A percentile compares a stretch with the other conserved stretches of the same genome.
Conservation (phyloP, 2,113 vertebrate genomes). For the Penelope pileata region DNA sequence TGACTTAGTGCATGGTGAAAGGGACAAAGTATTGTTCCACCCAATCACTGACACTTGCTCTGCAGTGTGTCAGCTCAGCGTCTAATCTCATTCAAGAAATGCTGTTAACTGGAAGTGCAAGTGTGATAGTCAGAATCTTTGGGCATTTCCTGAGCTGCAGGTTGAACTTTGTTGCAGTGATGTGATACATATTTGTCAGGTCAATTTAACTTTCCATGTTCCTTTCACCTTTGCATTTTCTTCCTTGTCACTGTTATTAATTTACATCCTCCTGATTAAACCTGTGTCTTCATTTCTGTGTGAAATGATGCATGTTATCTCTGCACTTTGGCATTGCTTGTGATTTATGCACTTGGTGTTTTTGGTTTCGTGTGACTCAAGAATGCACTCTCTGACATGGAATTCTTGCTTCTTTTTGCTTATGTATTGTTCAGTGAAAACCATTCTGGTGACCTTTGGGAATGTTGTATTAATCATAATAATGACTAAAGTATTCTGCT, state of each 20-base stretch:
- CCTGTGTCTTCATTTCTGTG: background rate
- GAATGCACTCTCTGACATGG: background rate
- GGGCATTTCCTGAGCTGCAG: background rate
- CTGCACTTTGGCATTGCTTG: background rate
- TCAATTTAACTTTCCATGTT: too few species aligned
- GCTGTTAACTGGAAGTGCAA: background rate
- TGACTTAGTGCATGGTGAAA: background rate
- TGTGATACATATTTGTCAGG: background rate
- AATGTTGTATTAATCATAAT: background rate
- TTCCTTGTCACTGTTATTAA: background rate
- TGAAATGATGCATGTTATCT: background rate
- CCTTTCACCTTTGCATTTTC: background rate
- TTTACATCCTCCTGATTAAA: background rate
- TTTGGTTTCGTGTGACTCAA: background rate
- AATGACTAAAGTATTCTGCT: background rate
- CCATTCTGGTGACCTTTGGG: too few species aligned
- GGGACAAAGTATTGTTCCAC: background rate
- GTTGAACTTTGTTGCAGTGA: background rate
- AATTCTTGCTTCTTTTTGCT: background rate
- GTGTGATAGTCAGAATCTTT: background rate
- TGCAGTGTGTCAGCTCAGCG: background rate
- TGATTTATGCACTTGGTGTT: background rate
- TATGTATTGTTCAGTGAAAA: background rate
- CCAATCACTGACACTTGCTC: background rate
- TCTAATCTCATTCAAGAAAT: background rate